Evolutionary conservation across 2,888 invertebrate genomes (phyloP).

Genomic region (Micoletzkya japonica): DNA sequence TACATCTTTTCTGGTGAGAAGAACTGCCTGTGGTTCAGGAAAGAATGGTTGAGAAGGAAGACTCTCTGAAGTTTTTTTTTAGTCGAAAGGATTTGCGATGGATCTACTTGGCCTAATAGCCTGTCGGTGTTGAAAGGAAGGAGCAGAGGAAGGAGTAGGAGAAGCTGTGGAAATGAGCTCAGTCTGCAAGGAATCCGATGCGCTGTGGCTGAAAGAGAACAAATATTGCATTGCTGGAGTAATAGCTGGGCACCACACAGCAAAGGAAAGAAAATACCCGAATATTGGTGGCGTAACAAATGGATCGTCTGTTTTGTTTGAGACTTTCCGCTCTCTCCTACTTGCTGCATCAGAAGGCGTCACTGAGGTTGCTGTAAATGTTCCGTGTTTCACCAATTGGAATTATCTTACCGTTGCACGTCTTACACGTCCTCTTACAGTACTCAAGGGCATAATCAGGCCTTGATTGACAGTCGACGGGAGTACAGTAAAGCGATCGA

Average conservation of each 20-base stretch:
- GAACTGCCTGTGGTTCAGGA: conserved; percentile 6
- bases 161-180: neutral
- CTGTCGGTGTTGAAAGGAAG: neutral
- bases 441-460: conserved; percentile 48
- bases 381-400: neutral
- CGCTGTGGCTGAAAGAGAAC: neutral
- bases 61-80: neutral
- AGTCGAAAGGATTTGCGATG: neutral
- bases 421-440: conserved; percentile 48
- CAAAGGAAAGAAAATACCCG: neutral
- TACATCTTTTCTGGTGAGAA: neutral
- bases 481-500: conserved; percentile 49
- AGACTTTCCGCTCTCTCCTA: neutral
- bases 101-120: neutral
- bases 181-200: conserved; percentile 2
- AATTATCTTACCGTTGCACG: conserved; percentile 37
- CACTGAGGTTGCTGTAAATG: neutral
- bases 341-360: neutral
- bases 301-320: conserved; percentile 1
- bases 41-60: conserved; percentile 20
- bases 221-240: neutral
- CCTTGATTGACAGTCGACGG: conserved; percentile 46
- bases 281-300: conserved; percentile 13
- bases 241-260: too few species aligned
- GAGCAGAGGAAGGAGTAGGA: neutral